Evolutionary conservation across 2,797 vertebrate species (phyloP), one percentile per base, ranked within the genome.

Genomic region (Tapirus indicus): DNA sequence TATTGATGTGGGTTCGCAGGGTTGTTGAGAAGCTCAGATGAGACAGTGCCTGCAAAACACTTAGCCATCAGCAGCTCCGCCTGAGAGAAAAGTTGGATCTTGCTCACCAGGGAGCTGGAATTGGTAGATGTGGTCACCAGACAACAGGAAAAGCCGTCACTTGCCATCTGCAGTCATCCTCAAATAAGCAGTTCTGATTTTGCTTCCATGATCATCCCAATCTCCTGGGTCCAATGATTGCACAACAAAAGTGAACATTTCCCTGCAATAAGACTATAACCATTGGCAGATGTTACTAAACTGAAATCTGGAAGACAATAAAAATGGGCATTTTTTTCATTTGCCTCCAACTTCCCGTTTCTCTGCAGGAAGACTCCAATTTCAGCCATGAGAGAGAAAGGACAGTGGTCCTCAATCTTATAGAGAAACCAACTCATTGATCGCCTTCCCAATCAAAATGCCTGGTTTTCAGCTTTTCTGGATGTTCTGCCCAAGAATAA

Each of bases 251-350:
- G 75, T n/a, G 41, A 68, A 49, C 32, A 38, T 32, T 35, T 88
- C 41, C 75, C 29, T 41, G 52, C 14, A 35, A 56, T 20, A 16
- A n/a, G 52, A 62, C 71, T 11, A 18, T 41, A 68, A 72, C 56
- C 62, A 71, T 18, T 35, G 91, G 78, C 72, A 69, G 85, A 78
- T 69, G 75, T 60, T 38, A 80, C 77, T 32, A n/a, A 88, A 49
- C 71, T 0, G 0, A 90, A 74, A 92, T 87, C 75, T 27, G 47
- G 41, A 84, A 94, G 85, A 92, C 32, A 80, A 54, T 71, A 86
- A 68, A 91, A 87, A 95, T 14, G 35, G 91, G 49, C 66, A 49
- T 75, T 96, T 94, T 94, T 77, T 66, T 92, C 68, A 32, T 56
- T 60, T 84, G 84, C 78, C n/a, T 91, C 52, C 58, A 32, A 60